These are phyloP conservation scores for Cyclura pinguis DNA, from an alignment of 2,797 vertebrate species.

Conservation along the genomic window DNA sequence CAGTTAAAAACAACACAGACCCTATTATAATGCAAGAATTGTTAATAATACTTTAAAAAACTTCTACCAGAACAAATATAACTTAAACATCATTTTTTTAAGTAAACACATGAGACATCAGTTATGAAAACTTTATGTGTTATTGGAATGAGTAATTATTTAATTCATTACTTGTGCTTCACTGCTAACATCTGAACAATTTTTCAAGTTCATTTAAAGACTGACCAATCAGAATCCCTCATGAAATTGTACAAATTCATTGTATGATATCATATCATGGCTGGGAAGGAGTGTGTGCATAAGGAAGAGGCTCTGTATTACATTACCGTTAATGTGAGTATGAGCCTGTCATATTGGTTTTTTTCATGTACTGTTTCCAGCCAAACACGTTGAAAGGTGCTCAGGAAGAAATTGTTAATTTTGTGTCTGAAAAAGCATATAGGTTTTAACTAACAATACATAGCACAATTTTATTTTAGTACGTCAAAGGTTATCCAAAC, in stretches of 20 bases:
- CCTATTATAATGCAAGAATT: background rate
- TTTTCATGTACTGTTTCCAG: slow-evolving; percentile 97
- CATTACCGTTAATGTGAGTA: slow-evolving; percentile 97
- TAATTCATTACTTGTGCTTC: background rate
- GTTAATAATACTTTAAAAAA: background rate
- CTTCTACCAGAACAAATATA: background rate
- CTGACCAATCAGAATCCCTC: slow-evolving; percentile 91
- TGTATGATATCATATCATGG: slow-evolving; percentile 82
- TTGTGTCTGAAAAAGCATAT: slow-evolving; percentile 95
- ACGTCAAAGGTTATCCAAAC: slow-evolving; percentile 53
- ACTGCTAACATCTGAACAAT: background rate
- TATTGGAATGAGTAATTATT: background rate
- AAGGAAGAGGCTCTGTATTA: slow-evolving; percentile 82
- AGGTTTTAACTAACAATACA: slow-evolving; percentile 82
- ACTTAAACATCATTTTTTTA: background rate
- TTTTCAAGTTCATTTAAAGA: slow-evolving; percentile 56
- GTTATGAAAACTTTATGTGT: background rate
- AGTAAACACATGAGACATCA: background rate
- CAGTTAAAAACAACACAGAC: background rate
- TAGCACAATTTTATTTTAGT: slow-evolving; percentile 70
- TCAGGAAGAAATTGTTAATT: slow-evolving; percentile 99
- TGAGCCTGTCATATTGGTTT: slow-evolving; percentile 96
- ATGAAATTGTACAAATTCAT: slow-evolving; percentile 84
- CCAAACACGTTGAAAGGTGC: slow-evolving; percentile 94
- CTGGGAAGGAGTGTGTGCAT: slow-evolving; percentile 82